Evolutionary conservation across 2,113 vertebrate species (phyloP), one percentile per base, ranked within the genome.

Genomic region (Hemichromis elongatus): DNA sequence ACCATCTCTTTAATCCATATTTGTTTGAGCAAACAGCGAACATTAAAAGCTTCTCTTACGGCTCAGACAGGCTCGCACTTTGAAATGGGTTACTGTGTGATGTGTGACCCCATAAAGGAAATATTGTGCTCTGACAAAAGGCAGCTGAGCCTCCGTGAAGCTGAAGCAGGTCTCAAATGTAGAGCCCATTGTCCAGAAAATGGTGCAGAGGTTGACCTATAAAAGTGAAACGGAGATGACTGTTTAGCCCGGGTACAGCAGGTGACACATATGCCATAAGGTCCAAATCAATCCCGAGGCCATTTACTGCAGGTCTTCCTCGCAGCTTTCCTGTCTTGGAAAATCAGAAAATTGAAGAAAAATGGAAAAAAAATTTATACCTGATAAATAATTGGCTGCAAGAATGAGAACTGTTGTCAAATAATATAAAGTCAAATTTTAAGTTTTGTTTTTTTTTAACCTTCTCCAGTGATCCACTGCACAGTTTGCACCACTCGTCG

Each of bases 1-100:
- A 1, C 77, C 40, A 78, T 63, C 82, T 80, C 59, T 89, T 40
- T 89, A 89, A 85, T 85, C 77, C 75, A 37, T 50, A 28, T 82
- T 80, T 83, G 18, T 85, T 85, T 77, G 10, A 75, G 42, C 85
- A 81, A 50, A 83, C 57, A 55, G 81, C 4, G 5, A 77, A 83
- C 70, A 77, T 88, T 87, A 90, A 83, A 89, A 85, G 66, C 73
- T 80, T 81, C 3, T 4, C 37, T 47, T 78, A 55, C 77, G 63
- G 82, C 37, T 80, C 5, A 80, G 77, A 79, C 61, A 6, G 59
- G 18, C 37, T 53, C 0, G 2, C 26, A 12, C 19, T 54, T 19
- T 55, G 13, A 79, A 82, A 37, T 30, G 30, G 80, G 79, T 89
- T 83, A 54, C n/a, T 3, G 4, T 54, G 78, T 10, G 59, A 78